Evolutionary conservation across 2,113 vertebrate genomes (phyloP).

Genomic region (Syrmaticus mikado): DNA sequence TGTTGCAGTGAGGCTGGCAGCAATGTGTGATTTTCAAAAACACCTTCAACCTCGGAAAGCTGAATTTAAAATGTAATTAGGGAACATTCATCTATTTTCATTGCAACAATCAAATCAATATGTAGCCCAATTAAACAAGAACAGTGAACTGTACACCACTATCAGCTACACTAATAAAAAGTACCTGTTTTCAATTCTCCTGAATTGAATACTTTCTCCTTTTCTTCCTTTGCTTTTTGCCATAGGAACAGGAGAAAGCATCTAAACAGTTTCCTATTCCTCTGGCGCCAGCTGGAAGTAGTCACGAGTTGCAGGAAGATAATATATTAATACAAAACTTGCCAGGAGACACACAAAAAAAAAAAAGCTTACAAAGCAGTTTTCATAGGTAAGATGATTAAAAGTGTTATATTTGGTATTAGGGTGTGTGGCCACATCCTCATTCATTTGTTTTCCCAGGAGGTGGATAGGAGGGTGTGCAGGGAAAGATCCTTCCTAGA

Average conservation of each 20-base stretch:
- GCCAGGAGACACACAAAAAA: conserved; percentile 27
- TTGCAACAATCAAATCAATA: conserved; percentile 61
- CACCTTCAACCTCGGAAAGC: conserved; percentile 58
- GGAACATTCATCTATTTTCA: conserved; percentile 57
- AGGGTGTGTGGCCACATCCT: neutral
- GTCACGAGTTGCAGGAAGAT: conserved; percentile 25
- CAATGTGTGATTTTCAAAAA: neutral
- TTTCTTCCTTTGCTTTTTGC: conserved; percentile 36
- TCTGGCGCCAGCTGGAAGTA: conserved; percentile 30
- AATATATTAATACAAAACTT: conserved; percentile 61
- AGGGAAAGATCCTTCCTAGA: neutral
- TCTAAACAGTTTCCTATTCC: conserved; percentile 47
- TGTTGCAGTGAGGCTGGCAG: neutral
- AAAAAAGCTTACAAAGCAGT: conserved; percentile 40
- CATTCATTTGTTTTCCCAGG: conserved; percentile 1
- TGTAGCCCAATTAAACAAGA: conserved; percentile 61
- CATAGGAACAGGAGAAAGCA: conserved; percentile 31
- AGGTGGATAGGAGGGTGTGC: neutral
- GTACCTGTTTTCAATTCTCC: conserved; percentile 40
- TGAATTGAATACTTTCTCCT: conserved; percentile 1
- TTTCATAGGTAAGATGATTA: conserved; percentile 52
- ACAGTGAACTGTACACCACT: conserved; percentile 43
- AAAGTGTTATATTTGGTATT: neutral
- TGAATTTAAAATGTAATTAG: conserved; percentile 70
- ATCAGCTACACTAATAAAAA: conserved; percentile 60